Base-by-base conservation (phyloP, 1,140 invertebrate species). In the Ooceraea biroi region DNA sequence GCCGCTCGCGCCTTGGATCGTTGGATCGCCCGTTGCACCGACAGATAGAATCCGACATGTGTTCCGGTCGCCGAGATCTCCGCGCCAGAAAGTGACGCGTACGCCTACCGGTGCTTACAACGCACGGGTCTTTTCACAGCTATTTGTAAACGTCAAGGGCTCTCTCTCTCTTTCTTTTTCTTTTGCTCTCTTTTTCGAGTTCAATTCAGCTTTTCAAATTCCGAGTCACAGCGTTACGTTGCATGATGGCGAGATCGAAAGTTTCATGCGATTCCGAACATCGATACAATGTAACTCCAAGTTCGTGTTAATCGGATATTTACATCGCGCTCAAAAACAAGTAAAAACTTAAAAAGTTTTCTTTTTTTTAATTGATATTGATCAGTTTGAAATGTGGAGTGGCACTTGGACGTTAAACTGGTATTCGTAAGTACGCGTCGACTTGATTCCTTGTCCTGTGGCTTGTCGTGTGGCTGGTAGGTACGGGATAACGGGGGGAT, bases 71-170 rank as follows among this genome's bases (percentile, higher is more conserved):
- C 68, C 22, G 72, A 52, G 76, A 58, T 46, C 48, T 50, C 25
- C 36, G 65, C 48, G 63, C 12, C 55, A 46, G 44, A 41, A 48
- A 74, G 69, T 82, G 78, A 82, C 69, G 50, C 41, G 57, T 27
- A 82, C 30, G 69, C 44, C 69, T 74, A 74, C 57, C 57, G 58
- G 55, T 60, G 77, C 78, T 52, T 73, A 60, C 55, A 73, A 73
- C 50, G 69, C 61, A 73, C 41, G 55, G 48, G 69, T 19, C 78
- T 71, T 82, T 61, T 82, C 55, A 50, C 55, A 73, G 78, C 78
- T 61, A 82, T 82, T 74, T 82, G 78, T 74, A 74, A 82, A 82
- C 25, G 78, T 82, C 78, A 82, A 52, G 55, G 12, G 30, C 7
- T 48, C 25, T 17, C 30, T 58, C 41, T 78, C 17, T 22, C 55